A percentile compares a stretch with the other conserved stretches of the same genome.
phyloP scores from a whole-genome alignment of 2,888 invertebrate species.

The Drosophila anomalata region DNA sequence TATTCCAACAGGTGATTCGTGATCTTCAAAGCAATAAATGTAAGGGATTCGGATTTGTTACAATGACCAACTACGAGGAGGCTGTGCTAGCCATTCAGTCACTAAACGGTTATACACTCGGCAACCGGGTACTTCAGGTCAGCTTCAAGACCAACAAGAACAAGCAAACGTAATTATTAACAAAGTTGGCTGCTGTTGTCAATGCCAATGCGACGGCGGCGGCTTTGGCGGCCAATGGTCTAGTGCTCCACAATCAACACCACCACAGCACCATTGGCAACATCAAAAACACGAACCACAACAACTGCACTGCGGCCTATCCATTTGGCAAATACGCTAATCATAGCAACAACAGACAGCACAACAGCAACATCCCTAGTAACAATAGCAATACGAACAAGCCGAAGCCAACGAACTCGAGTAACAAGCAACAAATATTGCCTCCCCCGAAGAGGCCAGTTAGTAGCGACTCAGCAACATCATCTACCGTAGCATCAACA shows the following conservation, averaged over 20 bases:
- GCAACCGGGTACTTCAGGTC: slow-evolving; percentile 97
- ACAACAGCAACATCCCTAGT: slow-evolving; percentile 32
- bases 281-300: slow-evolving; percentile 40
- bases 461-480: slow-evolving; percentile 41
- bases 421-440: slow-evolving; percentile 48
- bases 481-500: slow-evolving; percentile 15
- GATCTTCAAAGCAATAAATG: slow-evolving; percentile 98
- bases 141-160: slow-evolving; percentile 98
- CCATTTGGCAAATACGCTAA: slow-evolving; percentile 50
- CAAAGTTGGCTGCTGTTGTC: slow-evolving; percentile 82
- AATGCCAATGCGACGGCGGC: slow-evolving; percentile 77
- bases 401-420: slow-evolving; percentile 41
- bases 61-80: slow-evolving; percentile 99
- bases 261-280: slow-evolving; percentile 39
- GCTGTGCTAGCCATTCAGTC: slow-evolving; percentile 98
- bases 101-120: slow-evolving; percentile 97
- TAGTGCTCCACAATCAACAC: slow-evolving; percentile 60
- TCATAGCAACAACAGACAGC: slow-evolving; percentile 36
- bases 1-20: slow-evolving; percentile 88
- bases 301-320: slow-evolving; percentile 25
- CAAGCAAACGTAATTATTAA: slow-evolving; percentile 86
- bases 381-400: slow-evolving; percentile 44
- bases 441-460: slow-evolving; percentile 44
- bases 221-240: slow-evolving; percentile 70
- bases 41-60: slow-evolving; percentile 99